Evolutionary conservation across 2,888 invertebrate species (phyloP), one percentile per base, ranked within the genome.

Genomic region (Nemoura dubitans): DNA sequence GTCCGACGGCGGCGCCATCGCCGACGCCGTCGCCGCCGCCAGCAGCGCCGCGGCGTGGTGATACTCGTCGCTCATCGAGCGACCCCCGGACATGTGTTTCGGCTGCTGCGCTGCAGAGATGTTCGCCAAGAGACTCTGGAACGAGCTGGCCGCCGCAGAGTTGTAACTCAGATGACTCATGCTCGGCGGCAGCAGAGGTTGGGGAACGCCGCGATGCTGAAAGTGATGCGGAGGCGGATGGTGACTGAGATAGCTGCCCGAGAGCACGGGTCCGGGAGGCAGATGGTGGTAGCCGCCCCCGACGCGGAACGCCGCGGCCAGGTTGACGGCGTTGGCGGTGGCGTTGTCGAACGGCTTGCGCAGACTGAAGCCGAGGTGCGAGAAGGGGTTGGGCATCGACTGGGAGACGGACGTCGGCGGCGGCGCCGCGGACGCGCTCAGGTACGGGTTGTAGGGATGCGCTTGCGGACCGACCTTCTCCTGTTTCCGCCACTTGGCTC

Each of bases 401-500:
- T 96, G 94, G 1, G 96, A 95, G 3, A 93, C 93, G 3, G 96
- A 95, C 0, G 96, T 94, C 0, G 90, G 89, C 26, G 90, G 90
- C 77, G 94, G 93, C 81, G 95, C 94, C 78, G 93, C 93, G 84
- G 92, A 93, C n/a, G 93, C 93, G 25, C 89, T 89, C 88, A 96
- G 91, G 92, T 97, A 97, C 0, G 97, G 97, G 91, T 96, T 97
- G 94, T 97, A 97, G 0, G 97, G 97, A 91, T 97, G 97, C 0
- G 94, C 97, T 90, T 97, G 96, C 0, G 97, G 97, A 0, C 97
- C 97, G 87, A 97, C 97, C 92, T 97, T 97, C 92, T 97, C 97
- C 90, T 97, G 97, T 90, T 98, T 98, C 77, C 98, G 94, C 97
- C 97, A 98, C 92, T 98, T 98, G 83, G 97, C 97, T 77, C 97